Conservation (phyloP, 2,797 vertebrate genomes). For the Sebastes vulpes region DNA sequence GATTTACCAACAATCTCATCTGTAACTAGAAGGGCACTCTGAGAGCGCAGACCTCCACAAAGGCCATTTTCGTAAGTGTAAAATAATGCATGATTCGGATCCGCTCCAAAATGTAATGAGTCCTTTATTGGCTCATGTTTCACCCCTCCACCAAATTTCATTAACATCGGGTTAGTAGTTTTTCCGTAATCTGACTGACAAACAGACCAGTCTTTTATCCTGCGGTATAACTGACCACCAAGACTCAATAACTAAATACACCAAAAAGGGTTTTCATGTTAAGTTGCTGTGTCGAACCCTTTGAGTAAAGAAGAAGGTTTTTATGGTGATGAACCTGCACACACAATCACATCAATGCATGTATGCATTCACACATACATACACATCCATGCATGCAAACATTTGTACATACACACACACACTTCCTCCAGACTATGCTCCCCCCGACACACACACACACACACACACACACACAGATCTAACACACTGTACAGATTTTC, state of each 20-base stretch:
- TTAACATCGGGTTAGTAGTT: not conserved
- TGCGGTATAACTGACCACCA: not conserved
- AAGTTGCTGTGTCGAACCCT: not conserved
- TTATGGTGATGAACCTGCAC: not conserved
- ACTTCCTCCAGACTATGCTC: not conserved
- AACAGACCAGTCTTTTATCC: not conserved
- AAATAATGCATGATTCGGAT: no score
- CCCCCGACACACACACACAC: not conserved
- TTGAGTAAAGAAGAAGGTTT: not conserved
- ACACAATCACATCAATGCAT: not conserved
- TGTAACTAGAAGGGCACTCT: not conserved
- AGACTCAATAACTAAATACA: not conserved
- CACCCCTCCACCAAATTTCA: no score
- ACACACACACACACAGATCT: not conserved
- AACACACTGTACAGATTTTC: constrained; percentile 32
- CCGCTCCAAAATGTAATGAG: no score
- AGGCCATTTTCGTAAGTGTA: not conserved
- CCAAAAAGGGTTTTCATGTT: not conserved
- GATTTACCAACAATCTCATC: not conserved
- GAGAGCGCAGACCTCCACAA: not conserved
- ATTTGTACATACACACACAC: not conserved
- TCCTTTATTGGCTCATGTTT: not conserved
- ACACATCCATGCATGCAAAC: not conserved
- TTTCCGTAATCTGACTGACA: not conserved
- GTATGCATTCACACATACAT: not conserved